These are phyloP conservation scores for Pantherophis alleghaniensis DNA, from an alignment of 2,797 vertebrate genomes.

Conservation along the genomic window DNA sequence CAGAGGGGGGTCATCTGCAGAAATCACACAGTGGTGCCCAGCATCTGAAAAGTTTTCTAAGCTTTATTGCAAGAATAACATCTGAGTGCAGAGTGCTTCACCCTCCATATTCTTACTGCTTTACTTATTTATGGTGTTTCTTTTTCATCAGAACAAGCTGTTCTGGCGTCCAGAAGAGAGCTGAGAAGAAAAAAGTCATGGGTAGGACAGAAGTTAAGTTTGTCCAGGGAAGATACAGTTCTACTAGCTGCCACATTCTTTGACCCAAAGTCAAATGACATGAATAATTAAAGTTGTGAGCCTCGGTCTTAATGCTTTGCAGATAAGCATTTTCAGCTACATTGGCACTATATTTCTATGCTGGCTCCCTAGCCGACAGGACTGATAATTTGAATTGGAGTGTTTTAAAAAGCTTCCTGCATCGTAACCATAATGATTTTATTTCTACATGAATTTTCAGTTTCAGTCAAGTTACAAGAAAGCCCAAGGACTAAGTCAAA, in stretches of 20 bases:
- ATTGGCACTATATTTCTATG: not conserved
- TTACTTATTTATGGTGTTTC: not conserved
- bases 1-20: not conserved
- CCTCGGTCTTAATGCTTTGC: not conserved
- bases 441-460: not conserved
- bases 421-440: not conserved
- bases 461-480: not conserved
- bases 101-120: not conserved
- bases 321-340: not conserved
- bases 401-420: not conserved
- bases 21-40: not conserved
- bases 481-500: not conserved
- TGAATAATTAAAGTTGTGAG: not conserved
- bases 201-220: not conserved
- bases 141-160: not conserved
- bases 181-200: not conserved
- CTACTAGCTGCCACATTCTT: not conserved
- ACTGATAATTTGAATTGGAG: not conserved
- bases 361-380: not conserved
- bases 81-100: not conserved
- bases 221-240: not conserved
- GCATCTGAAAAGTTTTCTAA: not conserved
- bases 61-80: not conserved
- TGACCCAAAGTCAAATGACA: not conserved
- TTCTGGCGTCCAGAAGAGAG: not conserved